Evolutionary conservation across 2,797 vertebrate genomes (phyloP).

Genomic region (Enteromius afrohamiltoni): DNA sequence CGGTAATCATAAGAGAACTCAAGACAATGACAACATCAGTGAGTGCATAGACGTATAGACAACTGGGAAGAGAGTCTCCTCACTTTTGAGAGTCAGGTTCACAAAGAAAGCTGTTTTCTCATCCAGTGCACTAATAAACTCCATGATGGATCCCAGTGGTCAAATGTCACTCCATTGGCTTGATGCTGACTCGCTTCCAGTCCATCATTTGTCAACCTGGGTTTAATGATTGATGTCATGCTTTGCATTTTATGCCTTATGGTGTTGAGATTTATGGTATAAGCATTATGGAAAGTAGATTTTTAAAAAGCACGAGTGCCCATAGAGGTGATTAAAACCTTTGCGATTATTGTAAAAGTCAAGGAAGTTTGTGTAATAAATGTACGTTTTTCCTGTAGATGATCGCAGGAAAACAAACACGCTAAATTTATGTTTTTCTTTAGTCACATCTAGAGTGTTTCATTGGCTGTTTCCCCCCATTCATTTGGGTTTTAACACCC

Average conservation of each 20-base stretch:
- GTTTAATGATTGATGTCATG: conserved; percentile 1
- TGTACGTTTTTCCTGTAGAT: neutral
- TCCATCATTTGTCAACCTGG: neutral
- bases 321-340: neutral
- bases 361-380: neutral
- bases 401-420: neutral
- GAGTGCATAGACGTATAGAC: neutral
- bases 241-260: neutral
- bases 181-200: neutral
- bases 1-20: neutral
- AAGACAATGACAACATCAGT: conserved; percentile 4
- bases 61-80: conserved; percentile 16
- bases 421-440: neutral
- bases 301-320: neutral
- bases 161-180: conserved; percentile 23
- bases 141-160: conserved; percentile 15
- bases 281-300: neutral
- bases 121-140: conserved; percentile 28
- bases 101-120: conserved; percentile 32
- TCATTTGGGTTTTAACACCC: neutral
- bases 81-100: conserved; percentile 35
- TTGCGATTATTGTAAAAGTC: neutral
- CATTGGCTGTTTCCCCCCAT: neutral
- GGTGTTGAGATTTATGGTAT: neutral
- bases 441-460: neutral